Evolutionary conservation across 2,113 vertebrate species (phyloP).

Genomic region (Balaenoptera acutorostrata): DNA sequence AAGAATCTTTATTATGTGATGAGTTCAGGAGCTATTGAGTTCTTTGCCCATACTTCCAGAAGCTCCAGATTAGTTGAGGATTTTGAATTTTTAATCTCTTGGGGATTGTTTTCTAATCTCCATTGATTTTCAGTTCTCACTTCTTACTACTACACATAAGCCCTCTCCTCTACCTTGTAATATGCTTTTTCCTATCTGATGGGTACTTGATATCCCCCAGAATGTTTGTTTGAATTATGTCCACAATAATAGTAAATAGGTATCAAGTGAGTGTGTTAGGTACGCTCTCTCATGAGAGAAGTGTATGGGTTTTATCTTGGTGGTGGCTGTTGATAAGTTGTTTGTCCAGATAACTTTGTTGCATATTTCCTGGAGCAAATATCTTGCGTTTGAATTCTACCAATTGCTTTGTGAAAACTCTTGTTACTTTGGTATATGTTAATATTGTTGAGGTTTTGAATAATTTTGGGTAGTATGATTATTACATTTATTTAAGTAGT

Average conservation of each 20-base stretch:
- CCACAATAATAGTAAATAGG: neutral
- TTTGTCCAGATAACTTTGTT: neutral
- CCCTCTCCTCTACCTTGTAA: neutral
- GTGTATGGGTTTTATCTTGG: neutral
- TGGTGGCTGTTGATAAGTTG: neutral
- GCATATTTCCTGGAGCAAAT: neutral
- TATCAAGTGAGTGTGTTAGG: neutral
- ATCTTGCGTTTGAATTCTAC: constrained; percentile 21
- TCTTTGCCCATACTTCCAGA: neutral
- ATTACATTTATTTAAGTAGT: neutral
- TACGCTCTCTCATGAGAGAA: neutral
- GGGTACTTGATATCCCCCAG: neutral
- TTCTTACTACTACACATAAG: neutral
- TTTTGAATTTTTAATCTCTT: constrained; percentile 9
- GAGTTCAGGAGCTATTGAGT: neutral
- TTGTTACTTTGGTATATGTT: constrained; percentile 36
- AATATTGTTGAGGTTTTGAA: constrained; percentile 18
- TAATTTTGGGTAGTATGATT: neutral
- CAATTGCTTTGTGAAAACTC: constrained; percentile 23
- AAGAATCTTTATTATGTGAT: constrained; percentile 26
- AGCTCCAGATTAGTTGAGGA: neutral
- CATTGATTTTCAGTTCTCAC: neutral
- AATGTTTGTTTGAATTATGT: neutral
- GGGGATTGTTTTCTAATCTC: neutral
- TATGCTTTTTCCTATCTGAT: constrained; percentile 12